A percentile compares a stretch with the other conserved stretches of the same genome.
These are phyloP conservation scores for Hyperopisus bebe DNA, from an alignment of 2,113 vertebrate species.

Conservation along the genomic window DNA sequence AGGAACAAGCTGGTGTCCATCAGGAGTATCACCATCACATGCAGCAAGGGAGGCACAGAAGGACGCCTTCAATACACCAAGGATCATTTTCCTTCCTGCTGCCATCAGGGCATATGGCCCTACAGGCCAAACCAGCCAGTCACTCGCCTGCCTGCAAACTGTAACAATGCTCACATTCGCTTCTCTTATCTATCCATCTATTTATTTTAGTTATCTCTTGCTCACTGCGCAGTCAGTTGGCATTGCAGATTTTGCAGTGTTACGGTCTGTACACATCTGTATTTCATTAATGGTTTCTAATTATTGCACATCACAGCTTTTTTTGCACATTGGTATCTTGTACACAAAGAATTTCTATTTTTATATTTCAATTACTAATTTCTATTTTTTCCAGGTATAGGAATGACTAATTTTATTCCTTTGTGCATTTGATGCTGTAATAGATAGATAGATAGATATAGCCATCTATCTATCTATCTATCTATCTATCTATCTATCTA, in stretches of 20 bases:
- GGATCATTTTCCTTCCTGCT: not conserved
- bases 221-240: not conserved
- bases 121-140: not conserved
- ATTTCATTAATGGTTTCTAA: not conserved
- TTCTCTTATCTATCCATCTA: not conserved
- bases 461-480: not conserved
- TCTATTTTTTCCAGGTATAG: not conserved
- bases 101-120: not conserved
- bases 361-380: not conserved
- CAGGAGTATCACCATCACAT: too few relatives aligned
- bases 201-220: not conserved
- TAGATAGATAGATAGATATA: too few relatives aligned
- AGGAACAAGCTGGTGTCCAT: not conserved
- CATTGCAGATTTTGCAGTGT: not conserved
- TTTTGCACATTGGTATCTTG: not conserved
- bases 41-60: not conserved
- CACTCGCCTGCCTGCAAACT: not conserved
- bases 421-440: not conserved
- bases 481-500: not conserved
- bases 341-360: not conserved
- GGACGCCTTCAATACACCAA: not conserved
- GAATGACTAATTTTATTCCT: not conserved
- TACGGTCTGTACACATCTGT: not conserved
- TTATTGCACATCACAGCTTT: not conserved
- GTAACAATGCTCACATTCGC: not conserved